phyloP scores from a whole-genome alignment of 2,888 invertebrate species.

The Cryptops parisi region DNA sequence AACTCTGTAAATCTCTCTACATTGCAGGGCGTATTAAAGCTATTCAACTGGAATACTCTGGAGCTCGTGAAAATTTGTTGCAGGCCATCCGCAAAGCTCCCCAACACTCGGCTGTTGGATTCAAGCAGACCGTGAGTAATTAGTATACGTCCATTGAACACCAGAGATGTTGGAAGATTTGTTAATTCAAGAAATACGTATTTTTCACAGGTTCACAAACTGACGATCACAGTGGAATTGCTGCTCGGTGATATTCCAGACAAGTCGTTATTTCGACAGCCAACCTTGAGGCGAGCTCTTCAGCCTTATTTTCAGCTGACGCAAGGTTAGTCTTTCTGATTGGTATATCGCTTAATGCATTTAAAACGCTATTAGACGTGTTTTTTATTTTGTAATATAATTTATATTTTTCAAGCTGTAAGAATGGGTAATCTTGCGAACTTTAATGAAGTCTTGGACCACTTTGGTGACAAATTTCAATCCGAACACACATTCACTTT shows the following conservation, averaged over 20 bases:
- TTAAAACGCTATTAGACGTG: too few species aligned
- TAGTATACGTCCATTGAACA: too few species aligned
- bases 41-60: slow-evolving; percentile 93
- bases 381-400: too few species aligned
- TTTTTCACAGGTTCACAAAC: slow-evolving; percentile 49
- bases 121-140: slow-evolving; percentile 72
- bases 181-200: slow-evolving; percentile 5
- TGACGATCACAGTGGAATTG: slow-evolving; percentile 86
- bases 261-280: slow-evolving; percentile 83
- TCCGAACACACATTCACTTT: slow-evolving; percentile 90
- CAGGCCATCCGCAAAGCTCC: slow-evolving; percentile 91
- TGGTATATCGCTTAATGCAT: not conserved
- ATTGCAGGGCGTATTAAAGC: slow-evolving; percentile 80
- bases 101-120: slow-evolving; percentile 95
- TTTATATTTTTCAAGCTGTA: too few species aligned
- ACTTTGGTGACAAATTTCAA: slow-evolving; percentile 81
- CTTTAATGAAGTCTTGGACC: slow-evolving; percentile 84
- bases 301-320: slow-evolving; percentile 95
- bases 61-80: slow-evolving; percentile 90
- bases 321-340: slow-evolving; percentile 41
- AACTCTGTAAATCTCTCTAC: too few species aligned
- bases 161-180: too few species aligned
- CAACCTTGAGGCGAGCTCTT: slow-evolving; percentile 70
- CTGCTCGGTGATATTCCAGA: slow-evolving; percentile 96
- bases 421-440: slow-evolving; percentile 84